Evolutionary conservation across 35 echinoderm and acorn worm species (phyloP), one percentile per base, ranked within the genome.

Genomic region (Heliocidaris tuberculata): DNA sequence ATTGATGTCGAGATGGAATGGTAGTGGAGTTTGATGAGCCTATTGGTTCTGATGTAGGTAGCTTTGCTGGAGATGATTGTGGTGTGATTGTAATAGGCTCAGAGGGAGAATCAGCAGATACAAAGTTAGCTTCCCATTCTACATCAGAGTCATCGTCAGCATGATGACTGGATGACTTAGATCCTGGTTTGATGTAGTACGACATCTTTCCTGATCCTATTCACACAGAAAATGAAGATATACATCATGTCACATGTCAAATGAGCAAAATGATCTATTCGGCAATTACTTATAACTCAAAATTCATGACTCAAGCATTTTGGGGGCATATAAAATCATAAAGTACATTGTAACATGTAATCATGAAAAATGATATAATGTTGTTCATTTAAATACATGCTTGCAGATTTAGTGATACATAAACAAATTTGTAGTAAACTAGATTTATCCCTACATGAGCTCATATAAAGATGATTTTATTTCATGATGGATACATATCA

Each of bases 71-170:
- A 7, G 65, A 78, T 78, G 65, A 78, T 8, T 78, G 65, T 7
- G 65, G 65, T 78, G 65, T 78, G n/a, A 93, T n/a, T 13, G 91
- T 93, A 48, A 93, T 93, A 11, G 91, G 91, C 48, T 93, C 91
- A 16, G 91, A 48, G 50, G 91, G 31, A 15, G 91, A 93, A 48
- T 93, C 91, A 13, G 91, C 91, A 4, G 48, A 49, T 6, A 93
- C 91, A 59, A 93, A 93, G 49, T 93, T 48, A 13, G 91, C 91
- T 24, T 93, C 91, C 91, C 91, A 93, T 29, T 93, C 91, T 0
- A 93, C 91, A n/a, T 93, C 91, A 27, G 91, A 93, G 91, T 93
- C 91, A 30, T 93, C 91, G 10, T 93, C 48, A 15, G n/a, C 91
- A 93, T 93, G 91, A 13, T 59, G n/a, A 48, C 17, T 93, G 16